These are phyloP conservation scores for Acrossocheilus wenchowensis DNA, from an alignment of 2,797 vertebrate species.

Conservation along the genomic window DNA sequence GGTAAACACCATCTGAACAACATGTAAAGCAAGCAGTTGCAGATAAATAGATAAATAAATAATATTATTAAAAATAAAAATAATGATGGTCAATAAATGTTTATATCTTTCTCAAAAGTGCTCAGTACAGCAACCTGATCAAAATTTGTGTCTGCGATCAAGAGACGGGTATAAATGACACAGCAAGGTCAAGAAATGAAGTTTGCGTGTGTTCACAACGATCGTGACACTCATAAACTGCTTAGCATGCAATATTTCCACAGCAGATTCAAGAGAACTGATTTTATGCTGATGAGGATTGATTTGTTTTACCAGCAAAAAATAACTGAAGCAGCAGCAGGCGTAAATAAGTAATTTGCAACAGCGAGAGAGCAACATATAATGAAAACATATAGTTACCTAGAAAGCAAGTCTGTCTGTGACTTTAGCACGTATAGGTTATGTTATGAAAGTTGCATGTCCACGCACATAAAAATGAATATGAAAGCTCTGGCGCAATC, in stretches of 20 bases:
- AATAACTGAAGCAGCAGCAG: not conserved
- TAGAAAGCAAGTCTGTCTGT: constrained; percentile 5
- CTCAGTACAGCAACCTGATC: not conserved
- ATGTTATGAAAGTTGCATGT: constrained; percentile 29
- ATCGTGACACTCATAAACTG: not conserved
- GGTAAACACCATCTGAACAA: not conserved
- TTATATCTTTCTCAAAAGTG: not conserved
- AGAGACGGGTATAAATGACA: not conserved
- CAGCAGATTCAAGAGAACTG: constrained; percentile 3
- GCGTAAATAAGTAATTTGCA: not conserved
- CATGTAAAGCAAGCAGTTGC: not conserved
- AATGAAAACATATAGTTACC: constrained; percentile 13
- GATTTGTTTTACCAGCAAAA: constrained; percentile 18
- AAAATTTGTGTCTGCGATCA: not conserved
- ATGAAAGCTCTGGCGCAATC: constrained; percentile 19
- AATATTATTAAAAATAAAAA: too few relatives aligned
- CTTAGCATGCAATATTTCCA: constrained; percentile 1
- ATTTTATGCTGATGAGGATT: constrained; percentile 32
- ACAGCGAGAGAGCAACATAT: not conserved
- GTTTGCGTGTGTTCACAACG: not conserved
- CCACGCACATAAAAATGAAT: constrained; percentile 17
- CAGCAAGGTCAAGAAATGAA: not conserved
- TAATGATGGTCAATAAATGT: not conserved
- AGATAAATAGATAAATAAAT: not conserved
- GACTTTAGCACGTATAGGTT: constrained; percentile 33